Evolutionary conservation across 2,113 vertebrate species (phyloP).

Genomic region (Heterotilapia buettikoferi): DNA sequence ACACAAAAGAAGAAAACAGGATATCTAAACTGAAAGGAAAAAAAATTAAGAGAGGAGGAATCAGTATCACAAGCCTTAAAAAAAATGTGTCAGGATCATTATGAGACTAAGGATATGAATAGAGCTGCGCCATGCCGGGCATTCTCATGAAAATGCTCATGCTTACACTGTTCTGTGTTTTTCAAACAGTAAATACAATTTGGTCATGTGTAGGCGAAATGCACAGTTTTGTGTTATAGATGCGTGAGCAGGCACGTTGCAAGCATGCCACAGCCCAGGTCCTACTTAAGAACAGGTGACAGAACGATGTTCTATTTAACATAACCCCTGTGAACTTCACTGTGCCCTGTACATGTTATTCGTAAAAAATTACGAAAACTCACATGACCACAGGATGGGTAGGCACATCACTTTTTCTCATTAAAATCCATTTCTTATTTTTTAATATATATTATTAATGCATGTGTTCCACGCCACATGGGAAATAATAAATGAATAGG

Average conservation of each 20-base stretch:
- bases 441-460: neutral
- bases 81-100: slow-evolving; percentile 80
- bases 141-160: slow-evolving; percentile 33
- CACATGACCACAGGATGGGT: neutral
- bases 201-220: slow-evolving; percentile 47
- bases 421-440: neutral
- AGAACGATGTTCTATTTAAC: slow-evolving; percentile 51
- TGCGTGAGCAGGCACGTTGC: slow-evolving; percentile 22
- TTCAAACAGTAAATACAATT: slow-evolving; percentile 54
- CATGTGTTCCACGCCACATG: neutral
- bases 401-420: neutral
- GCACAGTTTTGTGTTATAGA: slow-evolving; percentile 55
- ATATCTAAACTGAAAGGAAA: slow-evolving; percentile 68
- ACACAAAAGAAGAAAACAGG: neutral
- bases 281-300: slow-evolving; percentile 44
- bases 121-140: slow-evolving; percentile 25
- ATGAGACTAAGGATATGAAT: slow-evolving; percentile 69
- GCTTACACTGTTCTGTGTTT: slow-evolving; percentile 22
- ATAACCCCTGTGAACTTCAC: slow-evolving; percentile 18
- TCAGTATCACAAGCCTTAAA: slow-evolving; percentile 68
- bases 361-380: neutral
- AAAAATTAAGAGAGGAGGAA: slow-evolving; percentile 46
- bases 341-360: neutral
- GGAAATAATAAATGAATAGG: neutral
- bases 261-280: slow-evolving; percentile 1